Evolutionary conservation across 2,113 vertebrate species (phyloP).

Genomic region (Myotis yumanensis): DNA sequence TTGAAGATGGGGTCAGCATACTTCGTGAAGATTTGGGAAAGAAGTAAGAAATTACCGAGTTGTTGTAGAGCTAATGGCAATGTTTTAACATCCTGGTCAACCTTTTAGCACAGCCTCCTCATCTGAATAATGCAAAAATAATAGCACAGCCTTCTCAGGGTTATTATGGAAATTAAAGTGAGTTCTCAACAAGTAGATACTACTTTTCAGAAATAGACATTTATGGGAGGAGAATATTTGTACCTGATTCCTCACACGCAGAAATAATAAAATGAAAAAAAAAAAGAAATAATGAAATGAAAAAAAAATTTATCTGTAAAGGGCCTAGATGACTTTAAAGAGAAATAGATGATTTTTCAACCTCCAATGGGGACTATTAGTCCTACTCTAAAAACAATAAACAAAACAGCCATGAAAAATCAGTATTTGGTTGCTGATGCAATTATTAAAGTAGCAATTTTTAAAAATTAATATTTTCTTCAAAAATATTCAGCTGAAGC

Average conservation of each 20-base stretch:
- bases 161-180: conserved; percentile 44
- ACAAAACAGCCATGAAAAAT: neutral
- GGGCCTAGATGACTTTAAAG: neutral
- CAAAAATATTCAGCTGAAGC: neutral
- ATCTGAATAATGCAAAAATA: neutral
- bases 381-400: conserved; percentile 12
- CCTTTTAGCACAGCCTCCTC: neutral
- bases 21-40: neutral
- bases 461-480: neutral
- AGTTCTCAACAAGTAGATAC: conserved; percentile 25
- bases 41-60: neutral
- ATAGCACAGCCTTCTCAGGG: neutral
- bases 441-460: neutral
- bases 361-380: neutral
- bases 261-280: conserved; percentile 42
- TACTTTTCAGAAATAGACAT: neutral
- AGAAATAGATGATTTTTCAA: conserved; percentile 40
- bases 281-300: conserved; percentile 43
- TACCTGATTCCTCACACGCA: neutral
- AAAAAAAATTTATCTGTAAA: neutral
- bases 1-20: neutral
- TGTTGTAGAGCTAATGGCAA: conserved; percentile 47
- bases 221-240: neutral
- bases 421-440: neutral
- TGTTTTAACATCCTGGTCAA: conserved; percentile 56